Evolutionary conservation across 2,113 vertebrate species (phyloP).

Genomic region (Heterocephalus glaber): DNA sequence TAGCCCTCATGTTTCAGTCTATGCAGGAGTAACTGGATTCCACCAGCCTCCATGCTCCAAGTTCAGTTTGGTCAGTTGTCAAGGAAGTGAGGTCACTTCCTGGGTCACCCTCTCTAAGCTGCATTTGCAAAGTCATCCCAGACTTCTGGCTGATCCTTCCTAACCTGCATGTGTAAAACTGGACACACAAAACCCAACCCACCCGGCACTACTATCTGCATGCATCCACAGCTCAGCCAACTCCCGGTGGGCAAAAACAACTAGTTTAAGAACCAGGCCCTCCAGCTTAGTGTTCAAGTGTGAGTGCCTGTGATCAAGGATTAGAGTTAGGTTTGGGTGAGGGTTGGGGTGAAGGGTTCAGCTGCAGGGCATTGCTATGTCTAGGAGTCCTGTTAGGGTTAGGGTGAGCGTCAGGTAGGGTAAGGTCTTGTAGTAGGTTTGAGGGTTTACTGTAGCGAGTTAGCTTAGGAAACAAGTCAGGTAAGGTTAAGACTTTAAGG

Average conservation of each 20-base stretch:
- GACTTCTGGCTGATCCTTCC: neutral
- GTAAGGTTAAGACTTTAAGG: neutral
- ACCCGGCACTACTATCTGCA: neutral
- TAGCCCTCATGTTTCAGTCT: neutral
- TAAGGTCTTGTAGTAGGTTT: neutral
- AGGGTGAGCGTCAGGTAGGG: neutral
- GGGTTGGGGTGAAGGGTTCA: neutral
- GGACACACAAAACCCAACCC: neutral
- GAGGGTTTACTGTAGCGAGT: neutral
- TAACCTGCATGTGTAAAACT: neutral
- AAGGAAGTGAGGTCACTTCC: neutral
- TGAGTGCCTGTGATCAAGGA: neutral
- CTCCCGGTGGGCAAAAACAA: neutral
- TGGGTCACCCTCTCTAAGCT: neutral
- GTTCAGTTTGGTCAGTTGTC: neutral
- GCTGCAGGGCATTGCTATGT: neutral
- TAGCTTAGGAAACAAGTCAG: neutral
- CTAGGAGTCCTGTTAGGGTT: neutral
- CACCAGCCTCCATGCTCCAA: neutral
- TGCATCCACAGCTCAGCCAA: too few relatives aligned
- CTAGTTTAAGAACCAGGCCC: neutral
- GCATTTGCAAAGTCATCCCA: neutral
- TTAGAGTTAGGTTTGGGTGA: neutral
- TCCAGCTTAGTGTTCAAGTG: neutral
- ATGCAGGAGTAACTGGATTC: neutral